Percentiles rank a stretch among this genome's conserved stretches.
phyloP scores from a whole-genome alignment of 2,888 invertebrate genomes.

The Drosophila limbata region DNA sequence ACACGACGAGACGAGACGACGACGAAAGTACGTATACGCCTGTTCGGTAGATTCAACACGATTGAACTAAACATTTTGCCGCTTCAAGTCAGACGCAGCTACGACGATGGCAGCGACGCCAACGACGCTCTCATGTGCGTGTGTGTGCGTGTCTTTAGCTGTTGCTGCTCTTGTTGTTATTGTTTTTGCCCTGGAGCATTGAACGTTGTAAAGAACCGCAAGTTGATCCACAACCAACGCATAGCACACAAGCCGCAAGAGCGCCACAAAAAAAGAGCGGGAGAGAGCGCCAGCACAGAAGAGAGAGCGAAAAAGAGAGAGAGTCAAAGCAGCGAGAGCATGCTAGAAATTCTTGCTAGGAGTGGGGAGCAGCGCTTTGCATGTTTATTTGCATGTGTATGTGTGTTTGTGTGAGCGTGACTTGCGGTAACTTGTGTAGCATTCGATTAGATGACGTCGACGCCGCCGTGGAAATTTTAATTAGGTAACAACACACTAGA shows the following conservation, averaged over 20 bases:
- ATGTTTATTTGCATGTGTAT: not conserved
- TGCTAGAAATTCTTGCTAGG: slow-evolving; percentile 47
- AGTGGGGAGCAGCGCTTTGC: not conserved
- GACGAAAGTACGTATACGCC: slow-evolving; percentile 74
- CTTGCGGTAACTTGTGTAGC: slow-evolving; percentile 41
- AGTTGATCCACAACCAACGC: slow-evolving; percentile 59
- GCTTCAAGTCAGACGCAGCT: slow-evolving; percentile 52
- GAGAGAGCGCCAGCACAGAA: not conserved
- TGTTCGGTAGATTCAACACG: slow-evolving; percentile 80
- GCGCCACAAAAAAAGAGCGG: slow-evolving; percentile 13
- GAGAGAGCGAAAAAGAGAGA: not conserved
- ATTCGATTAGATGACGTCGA: slow-evolving; percentile 39
- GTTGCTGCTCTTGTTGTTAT: not conserved
- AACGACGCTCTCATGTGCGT: slow-evolving; percentile 32
- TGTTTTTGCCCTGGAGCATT: slow-evolving; percentile 63
- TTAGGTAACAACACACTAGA: slow-evolving; percentile 27
- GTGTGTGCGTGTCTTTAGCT: slow-evolving; percentile 23
- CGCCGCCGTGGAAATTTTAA: slow-evolving; percentile 5
- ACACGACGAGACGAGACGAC: slow-evolving; percentile 23
- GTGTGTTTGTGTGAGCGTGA: slow-evolving; percentile 26
- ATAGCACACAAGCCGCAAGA: slow-evolving; percentile 22
- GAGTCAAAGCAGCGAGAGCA: slow-evolving; percentile 6
- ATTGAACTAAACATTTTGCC: slow-evolving; percentile 72
- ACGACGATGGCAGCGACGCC: slow-evolving; percentile 39
- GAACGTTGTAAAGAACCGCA: slow-evolving; percentile 64